Base-by-base conservation (phyloP, 2,797 vertebrate genomes). In the Gallinago stenura region DNA sequence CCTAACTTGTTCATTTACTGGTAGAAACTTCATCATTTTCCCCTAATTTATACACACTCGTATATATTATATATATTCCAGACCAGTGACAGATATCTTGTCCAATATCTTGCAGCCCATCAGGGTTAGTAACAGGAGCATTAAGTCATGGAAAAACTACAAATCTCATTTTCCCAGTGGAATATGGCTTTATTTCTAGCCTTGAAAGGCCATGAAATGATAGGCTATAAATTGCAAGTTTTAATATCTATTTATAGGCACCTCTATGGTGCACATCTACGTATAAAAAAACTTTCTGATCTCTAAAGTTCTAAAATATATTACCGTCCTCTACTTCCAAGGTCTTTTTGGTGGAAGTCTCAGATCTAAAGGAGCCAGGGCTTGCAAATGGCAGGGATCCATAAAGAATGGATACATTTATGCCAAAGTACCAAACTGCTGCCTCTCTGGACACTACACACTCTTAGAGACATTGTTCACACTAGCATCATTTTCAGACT, bases 191-290 rank as follows among this genome's bases (percentile, higher is more conserved):
- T 95, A 90, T 95, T 95, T 94, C 96, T 66, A 95, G 87, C 94
- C 94, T 96, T 96, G 93, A 97, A 97, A 95, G 91, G 91, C 91
- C 94, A 90, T 61, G 77, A 95, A 95, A 94, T 89, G 93, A 97
- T 95, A 69, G 94, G 93, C 93, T 94, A 96, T 97, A 97, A 97
- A 97, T 96, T 94, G 90, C 71, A 94, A 41, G 73, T 93, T 91
- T 96, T 97, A 95, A 89, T 93, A 96, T 83, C 95, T 96, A 97
- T 95, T 93, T 96, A 96, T 97, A 94, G 96, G 90, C 83, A 73
- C 90, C 93, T 95, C 87, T 37, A 13, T 39, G 53, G 90, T 5
- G 22, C 41, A 89, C 83, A 92, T 75, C 90, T 92, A 80, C 68
- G 93, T 92, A 89, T 90, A 88, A 96, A 95, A 83, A 95, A 87